Evolutionary conservation across 2,113 vertebrate species (phyloP).

Genomic region (Pygoscelis adeliae): DNA sequence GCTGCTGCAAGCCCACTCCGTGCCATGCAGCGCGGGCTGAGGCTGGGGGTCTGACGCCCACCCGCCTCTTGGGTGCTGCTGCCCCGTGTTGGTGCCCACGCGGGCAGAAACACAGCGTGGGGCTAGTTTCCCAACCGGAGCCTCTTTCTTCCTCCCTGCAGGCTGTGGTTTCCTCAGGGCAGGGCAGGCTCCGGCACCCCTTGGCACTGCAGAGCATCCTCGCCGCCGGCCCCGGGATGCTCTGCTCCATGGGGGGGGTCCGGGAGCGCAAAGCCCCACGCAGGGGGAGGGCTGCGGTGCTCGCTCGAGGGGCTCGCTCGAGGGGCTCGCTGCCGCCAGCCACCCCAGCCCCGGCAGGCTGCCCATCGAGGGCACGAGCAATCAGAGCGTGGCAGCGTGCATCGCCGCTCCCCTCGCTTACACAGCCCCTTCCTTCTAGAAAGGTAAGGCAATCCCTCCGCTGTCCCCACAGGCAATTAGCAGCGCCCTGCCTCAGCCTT

Average conservation of each 20-base stretch:
- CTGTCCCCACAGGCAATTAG: not conserved
- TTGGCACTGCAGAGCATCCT: not conserved
- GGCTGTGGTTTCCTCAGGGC: rapidly evolving
- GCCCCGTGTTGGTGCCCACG: not conserved
- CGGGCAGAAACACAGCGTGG: not conserved
- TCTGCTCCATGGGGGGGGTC: rapidly evolving
- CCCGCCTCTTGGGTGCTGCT: not conserved
- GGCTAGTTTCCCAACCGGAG: rapidly evolving
- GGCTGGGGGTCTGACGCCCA: not conserved
- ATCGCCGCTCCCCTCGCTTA: not conserved
- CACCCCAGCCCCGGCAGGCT: not conserved
- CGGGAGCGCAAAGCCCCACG: rapidly evolving
- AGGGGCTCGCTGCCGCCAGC: not conserved
- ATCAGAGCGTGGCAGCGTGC: rapidly evolving
- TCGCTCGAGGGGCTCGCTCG: rapidly evolving
- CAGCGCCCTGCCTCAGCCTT: not conserved
- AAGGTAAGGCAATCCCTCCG: not conserved
- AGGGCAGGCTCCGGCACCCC: not conserved
- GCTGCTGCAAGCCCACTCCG: not conserved
- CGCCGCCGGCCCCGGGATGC: rapidly evolving
- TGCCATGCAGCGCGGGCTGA: not conserved
- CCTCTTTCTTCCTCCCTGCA: not conserved
- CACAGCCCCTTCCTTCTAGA: not conserved
- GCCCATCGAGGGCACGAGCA: not conserved
- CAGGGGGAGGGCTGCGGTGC: not conserved